Evolutionary conservation across 2,888 invertebrate species (phyloP).

Genomic region (Drosophila falleni): DNA sequence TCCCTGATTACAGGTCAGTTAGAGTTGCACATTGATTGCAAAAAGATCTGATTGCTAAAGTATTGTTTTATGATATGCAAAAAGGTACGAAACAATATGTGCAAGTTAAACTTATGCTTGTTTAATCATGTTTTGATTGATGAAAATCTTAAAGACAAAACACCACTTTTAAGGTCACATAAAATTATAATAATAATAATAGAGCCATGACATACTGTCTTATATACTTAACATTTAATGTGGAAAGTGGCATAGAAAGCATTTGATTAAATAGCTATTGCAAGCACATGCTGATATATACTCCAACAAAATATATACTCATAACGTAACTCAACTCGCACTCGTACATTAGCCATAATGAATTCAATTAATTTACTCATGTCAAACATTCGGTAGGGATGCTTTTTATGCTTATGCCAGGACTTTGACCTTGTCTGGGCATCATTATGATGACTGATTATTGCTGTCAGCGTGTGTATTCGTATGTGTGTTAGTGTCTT

Average conservation of each 20-base stretch:
- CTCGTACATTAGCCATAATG: constrained; percentile 69
- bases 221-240: constrained; percentile 47
- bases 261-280: constrained; percentile 68
- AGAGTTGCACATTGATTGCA: too few species aligned
- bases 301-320: constrained; percentile 9
- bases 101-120: not conserved
- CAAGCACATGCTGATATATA: constrained; percentile 44
- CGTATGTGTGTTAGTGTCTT: constrained; percentile 12
- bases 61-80: too few species aligned
- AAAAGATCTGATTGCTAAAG: too few species aligned
- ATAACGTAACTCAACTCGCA: constrained; percentile 7
- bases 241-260: constrained; percentile 41
- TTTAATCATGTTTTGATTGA: not conserved
- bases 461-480: constrained; percentile 45
- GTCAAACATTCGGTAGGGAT: constrained; percentile 47
- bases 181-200: constrained; percentile 28
- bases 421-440: constrained; percentile 59
- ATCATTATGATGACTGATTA: constrained; percentile 76
- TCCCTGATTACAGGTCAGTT: too few species aligned
- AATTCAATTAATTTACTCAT: constrained; percentile 78
- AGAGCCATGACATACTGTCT: constrained; percentile 5
- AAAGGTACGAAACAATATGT: too few species aligned
- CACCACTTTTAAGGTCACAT: not conserved
- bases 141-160: not conserved
- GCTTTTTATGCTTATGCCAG: constrained; percentile 29